Evolutionary conservation across 2,888 invertebrate genomes (phyloP), one percentile per base, ranked within the genome.

Genomic region (Heliothis peltigera): DNA sequence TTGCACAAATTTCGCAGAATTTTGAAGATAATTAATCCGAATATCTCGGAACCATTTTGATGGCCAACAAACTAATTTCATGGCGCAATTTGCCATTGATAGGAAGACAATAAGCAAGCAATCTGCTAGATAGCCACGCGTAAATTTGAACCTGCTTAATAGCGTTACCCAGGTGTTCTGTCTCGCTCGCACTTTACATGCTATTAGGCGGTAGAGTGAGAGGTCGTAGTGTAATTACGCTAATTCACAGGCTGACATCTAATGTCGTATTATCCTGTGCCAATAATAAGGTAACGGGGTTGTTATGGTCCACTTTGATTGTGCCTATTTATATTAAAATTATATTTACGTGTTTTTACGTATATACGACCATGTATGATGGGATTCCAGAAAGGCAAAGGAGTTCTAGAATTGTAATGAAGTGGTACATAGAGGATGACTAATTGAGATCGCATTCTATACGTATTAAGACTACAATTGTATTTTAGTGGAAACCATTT

Each of bases 81-180:
- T 44, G 46, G 67, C 53, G 62, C 70, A 79, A 79, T 84, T 81
- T 74, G 71, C 70, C 57, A 75, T 71, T 79, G 76, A 84, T 81
- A 76, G 76, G 75, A 73, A 72, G 57, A 81, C 80, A 80, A 79
- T 81, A 79, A 76, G 71, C 69, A 73, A 60, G 75, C 76, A 78
- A 81, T 84, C 75, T 80, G 68, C 63, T 70, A 70, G 70, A 78
- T 81, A 75, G 75, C 64, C 66, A 61, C 44, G 67, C 74, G 73
- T 76, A 77, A 81, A 79, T 83, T 75, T 56, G 19, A 58, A 71
- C 63, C 68, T 70, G 76, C 57, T 75, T 66, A 68, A 64, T 72
- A 67, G 61, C 55, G 46, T 70, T 53, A 64, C 52, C 58, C 43
- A 48, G 43, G 48, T 17, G 39, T 35, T 52, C 56, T 19, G 8